Percentiles rank a stretch among this genome's conserved stretches.
These are phyloP conservation scores for Drosophila monieri DNA, from an alignment of 2,888 invertebrate genomes.

Conservation along the genomic window DNA sequence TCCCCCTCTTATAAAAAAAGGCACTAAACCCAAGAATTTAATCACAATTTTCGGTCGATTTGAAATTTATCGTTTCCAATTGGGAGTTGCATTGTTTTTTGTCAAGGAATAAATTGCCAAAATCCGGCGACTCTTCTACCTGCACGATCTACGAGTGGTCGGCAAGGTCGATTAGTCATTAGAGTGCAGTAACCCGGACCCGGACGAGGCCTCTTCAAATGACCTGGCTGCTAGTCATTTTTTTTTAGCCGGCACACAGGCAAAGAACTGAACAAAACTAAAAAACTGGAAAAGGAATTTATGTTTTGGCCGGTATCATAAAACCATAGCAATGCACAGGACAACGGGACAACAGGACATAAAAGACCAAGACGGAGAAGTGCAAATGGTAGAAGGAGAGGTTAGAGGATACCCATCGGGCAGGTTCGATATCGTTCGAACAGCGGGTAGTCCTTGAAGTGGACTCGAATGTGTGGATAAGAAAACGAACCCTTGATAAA, in stretches of 20 bases:
- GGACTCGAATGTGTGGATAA: constrained; percentile 2
- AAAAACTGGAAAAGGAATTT: constrained; percentile 12
- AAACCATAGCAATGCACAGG: constrained; percentile 70
- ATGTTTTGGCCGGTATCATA: constrained; percentile 64
- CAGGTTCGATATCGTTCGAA: constrained; percentile 53
- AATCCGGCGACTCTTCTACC: constrained; percentile 51
- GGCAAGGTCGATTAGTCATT: constrained; percentile 75
- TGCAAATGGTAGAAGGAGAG: constrained; percentile 17
- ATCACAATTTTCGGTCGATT: constrained; percentile 8
- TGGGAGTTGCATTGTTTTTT: constrained; percentile 52
- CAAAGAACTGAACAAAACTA: constrained; percentile 45
- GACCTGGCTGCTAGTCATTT: constrained; percentile 61
- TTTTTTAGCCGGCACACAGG: constrained; percentile 49
- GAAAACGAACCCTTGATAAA: constrained; percentile 23
- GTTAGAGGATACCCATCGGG: constrained; percentile 35
- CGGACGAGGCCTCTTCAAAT: constrained; percentile 47
- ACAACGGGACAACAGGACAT: background rate
- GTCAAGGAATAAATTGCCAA: constrained; percentile 34
- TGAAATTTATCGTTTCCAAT: constrained; percentile 62
- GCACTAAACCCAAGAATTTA: background rate
- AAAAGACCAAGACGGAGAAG: background rate
- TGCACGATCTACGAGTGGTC: constrained; percentile 43
- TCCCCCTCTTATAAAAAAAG: background rate
- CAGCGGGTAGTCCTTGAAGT: constrained; percentile 59
- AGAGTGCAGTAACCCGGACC: constrained; percentile 45